These are phyloP conservation scores for Campoletis sonorensis DNA, from an alignment of 1,140 invertebrate genomes.

Conservation along the genomic window DNA sequence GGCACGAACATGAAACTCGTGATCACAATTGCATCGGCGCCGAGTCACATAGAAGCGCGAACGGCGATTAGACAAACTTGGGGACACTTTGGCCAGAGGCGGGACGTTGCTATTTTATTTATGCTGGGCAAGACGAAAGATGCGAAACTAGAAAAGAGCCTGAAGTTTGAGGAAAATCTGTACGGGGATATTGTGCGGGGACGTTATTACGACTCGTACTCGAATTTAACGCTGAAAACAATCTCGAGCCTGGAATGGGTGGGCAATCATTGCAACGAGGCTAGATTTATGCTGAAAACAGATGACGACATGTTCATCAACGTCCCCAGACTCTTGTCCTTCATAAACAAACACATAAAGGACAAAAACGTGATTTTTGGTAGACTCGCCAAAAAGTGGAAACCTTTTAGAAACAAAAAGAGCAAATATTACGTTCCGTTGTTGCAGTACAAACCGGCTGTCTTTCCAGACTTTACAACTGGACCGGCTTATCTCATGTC, in stretches of 20 bases:
- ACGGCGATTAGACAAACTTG: constrained; percentile 90
- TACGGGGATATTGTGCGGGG: constrained; percentile 89
- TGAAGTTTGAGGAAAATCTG: constrained; percentile 82
- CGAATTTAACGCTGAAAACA: constrained; percentile 92
- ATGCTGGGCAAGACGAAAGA: constrained; percentile 83
- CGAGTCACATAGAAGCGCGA: constrained; percentile 83
- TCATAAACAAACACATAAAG: constrained; percentile 82
- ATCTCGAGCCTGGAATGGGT: constrained; percentile 91
- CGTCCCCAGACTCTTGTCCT: constrained; percentile 84
- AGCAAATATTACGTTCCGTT: constrained; percentile 91
- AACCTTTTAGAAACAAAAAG: constrained; percentile 88
- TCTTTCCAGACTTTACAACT: constrained; percentile 91
- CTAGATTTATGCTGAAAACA: constrained; percentile 88
- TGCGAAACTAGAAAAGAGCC: constrained; percentile 75
- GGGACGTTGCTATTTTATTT: constrained; percentile 87
- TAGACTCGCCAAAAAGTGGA: constrained; percentile 88
- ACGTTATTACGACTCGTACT: constrained; percentile 89
- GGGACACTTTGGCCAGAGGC: constrained; percentile 86
- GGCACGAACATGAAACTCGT: constrained; percentile 82
- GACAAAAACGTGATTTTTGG: constrained; percentile 86
- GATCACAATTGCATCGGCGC: constrained; percentile 88
- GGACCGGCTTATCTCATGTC: no score
- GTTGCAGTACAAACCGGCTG: constrained; percentile 82
- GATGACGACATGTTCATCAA: constrained; percentile 97
- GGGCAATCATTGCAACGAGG: constrained; percentile 85